Evolutionary conservation across 2,113 vertebrate species (phyloP).

Genomic region (Xiphorhynchus elegans): DNA sequence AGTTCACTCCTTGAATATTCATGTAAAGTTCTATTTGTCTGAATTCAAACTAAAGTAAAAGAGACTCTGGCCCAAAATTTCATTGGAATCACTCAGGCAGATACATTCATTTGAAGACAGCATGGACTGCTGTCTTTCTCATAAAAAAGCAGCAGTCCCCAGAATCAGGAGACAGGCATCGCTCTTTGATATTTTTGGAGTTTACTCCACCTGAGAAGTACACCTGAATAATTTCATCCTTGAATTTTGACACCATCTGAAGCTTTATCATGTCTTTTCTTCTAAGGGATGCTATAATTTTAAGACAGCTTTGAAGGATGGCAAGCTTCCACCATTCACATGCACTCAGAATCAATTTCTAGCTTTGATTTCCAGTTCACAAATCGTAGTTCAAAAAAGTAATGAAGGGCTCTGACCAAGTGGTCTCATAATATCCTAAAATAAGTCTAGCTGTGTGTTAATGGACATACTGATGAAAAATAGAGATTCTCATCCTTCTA

Average conservation of each 20-base stretch:
- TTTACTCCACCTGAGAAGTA: not conserved
- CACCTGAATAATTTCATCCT: not conserved
- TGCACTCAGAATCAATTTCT: not conserved
- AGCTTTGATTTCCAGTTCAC: not conserved
- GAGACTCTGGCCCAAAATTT: not conserved
- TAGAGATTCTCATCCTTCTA: not conserved
- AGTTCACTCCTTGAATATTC: slow-evolving; percentile 21
- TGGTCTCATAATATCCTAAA: not conserved
- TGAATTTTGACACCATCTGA: not conserved
- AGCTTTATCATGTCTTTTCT: not conserved
- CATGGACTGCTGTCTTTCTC: not conserved
- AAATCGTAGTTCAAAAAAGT: not conserved
- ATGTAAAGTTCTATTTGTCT: not conserved
- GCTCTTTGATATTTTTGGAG: not conserved
- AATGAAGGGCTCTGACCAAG: not conserved
- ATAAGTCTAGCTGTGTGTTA: not conserved
- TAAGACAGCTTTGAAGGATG: not conserved
- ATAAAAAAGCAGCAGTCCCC: not conserved
- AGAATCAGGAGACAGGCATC: not conserved
- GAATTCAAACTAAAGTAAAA: not conserved
- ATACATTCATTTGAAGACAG: not conserved
- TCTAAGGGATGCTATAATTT: not conserved
- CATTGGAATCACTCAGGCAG: not conserved
- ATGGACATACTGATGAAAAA: not conserved
- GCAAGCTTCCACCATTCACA: not conserved